A percentile compares a stretch with the other conserved stretches of the same genome.
These are phyloP conservation scores for Eristalinus aeneus DNA, from an alignment of 2,888 invertebrate species.

Conservation along the genomic window DNA sequence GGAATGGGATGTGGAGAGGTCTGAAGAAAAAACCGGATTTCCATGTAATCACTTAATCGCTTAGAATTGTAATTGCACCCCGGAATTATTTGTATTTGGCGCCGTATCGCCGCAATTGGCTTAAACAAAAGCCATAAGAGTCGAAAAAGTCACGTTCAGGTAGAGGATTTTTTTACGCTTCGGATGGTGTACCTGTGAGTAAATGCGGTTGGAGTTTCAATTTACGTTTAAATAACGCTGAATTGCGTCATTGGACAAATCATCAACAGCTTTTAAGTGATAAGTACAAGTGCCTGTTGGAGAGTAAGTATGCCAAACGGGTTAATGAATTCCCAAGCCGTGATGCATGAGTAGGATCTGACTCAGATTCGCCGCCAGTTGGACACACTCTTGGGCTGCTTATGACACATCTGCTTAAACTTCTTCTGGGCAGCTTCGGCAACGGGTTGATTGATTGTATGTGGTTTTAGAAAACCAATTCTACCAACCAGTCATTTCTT, in stretches of 20 bases:
- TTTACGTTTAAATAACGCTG: neutral
- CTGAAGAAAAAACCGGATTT: slow-evolving; percentile 12
- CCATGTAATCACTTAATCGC: slow-evolving; percentile 19
- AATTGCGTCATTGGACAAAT: neutral
- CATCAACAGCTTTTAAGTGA: neutral
- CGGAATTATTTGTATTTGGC: neutral
- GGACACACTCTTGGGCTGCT: neutral
- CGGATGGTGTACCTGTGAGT: neutral
- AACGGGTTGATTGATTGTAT: neutral
- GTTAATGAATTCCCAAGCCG: neutral
- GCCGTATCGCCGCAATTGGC: neutral
- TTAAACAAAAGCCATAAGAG: neutral
- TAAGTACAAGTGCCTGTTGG: neutral
- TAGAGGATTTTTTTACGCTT: neutral
- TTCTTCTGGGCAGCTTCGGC: neutral
- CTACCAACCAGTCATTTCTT: neutral
- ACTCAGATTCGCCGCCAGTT: neutral
- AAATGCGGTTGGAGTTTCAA: neutral
- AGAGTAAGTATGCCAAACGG: neutral
- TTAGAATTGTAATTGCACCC: slow-evolving; percentile 7
- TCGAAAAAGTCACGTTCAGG: neutral
- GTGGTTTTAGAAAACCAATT: neutral
- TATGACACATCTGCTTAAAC: neutral
- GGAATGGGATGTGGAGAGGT: neutral
- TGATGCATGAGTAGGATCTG: neutral